Evolutionary conservation across 2,888 invertebrate species (phyloP).

Genomic region (Hypselothyrea guttata): DNA sequence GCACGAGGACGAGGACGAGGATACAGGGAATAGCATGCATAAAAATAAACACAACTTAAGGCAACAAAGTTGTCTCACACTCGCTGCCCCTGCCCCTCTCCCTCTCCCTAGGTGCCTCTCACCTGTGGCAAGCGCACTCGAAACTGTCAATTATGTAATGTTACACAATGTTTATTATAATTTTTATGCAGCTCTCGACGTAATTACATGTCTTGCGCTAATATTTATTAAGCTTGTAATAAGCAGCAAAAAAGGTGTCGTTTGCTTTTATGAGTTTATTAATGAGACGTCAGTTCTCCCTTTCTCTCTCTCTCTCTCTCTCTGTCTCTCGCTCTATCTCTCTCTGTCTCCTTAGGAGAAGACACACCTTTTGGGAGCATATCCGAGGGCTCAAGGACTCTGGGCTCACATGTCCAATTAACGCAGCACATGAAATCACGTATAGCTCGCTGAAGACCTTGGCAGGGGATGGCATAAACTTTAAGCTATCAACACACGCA

Average conservation of each 20-base stretch:
- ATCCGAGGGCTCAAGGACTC: slow-evolving; percentile 2
- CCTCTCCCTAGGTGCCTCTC: slow-evolving; percentile 6
- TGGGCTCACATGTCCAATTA: slow-evolving; percentile 64
- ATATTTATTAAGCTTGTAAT: slow-evolving; percentile 68
- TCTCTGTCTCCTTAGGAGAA: too few relatives aligned
- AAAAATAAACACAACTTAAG: slow-evolving; percentile 65
- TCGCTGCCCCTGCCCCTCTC: neutral
- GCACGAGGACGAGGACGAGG: slow-evolving; percentile 19
- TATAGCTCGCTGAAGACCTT: slow-evolving; percentile 44
- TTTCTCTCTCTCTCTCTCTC: neutral
- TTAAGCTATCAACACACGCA: slow-evolving; percentile 67
- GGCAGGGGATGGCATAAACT: slow-evolving; percentile 29
- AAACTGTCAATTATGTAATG: slow-evolving; percentile 73
- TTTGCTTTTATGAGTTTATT: slow-evolving; percentile 67
- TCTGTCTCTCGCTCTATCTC: neutral
- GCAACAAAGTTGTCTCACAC: slow-evolving; percentile 47
- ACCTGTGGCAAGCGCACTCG: slow-evolving; percentile 61
- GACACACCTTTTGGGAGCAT: neutral
- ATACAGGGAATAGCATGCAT: too few relatives aligned
- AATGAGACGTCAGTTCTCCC: slow-evolving; percentile 48
- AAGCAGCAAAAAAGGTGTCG: slow-evolving; percentile 57
- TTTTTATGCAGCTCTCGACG: slow-evolving; percentile 62
- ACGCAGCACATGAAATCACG: slow-evolving; percentile 54
- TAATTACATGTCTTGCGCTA: slow-evolving; percentile 68
- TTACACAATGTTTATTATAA: slow-evolving; percentile 75